Conservation (phyloP, 2,113 vertebrate genomes). For the Orycteropus afer region DNA sequence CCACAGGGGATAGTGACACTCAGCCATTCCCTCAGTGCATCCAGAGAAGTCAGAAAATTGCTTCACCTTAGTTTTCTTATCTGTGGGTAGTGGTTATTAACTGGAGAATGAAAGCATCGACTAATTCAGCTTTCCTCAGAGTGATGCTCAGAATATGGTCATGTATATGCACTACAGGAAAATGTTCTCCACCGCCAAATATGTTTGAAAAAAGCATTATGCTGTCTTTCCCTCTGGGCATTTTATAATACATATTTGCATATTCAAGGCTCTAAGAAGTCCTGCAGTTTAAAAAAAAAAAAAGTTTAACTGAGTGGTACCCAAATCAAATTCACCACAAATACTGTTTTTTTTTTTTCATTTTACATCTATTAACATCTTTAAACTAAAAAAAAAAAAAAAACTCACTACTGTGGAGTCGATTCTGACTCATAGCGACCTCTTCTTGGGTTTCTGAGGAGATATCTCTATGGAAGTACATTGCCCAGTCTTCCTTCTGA, state of each 20-base stretch:
- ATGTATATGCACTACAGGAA: background rate
- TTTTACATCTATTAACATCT: background rate
- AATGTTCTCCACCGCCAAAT: background rate
- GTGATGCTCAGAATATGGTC: background rate
- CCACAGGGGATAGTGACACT: background rate
- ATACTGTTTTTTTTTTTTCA: background rate
- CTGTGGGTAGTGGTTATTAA: background rate
- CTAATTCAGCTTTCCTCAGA: background rate
- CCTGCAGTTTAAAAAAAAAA: background rate
- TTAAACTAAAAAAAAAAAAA: too few species aligned
- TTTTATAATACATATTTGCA: background rate
- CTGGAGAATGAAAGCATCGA: background rate
- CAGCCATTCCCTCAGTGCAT: background rate
- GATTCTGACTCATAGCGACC: too few species aligned
- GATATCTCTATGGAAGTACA: too few species aligned
- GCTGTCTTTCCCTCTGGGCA: background rate
- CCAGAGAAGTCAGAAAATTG: background rate
- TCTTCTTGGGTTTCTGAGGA: too few species aligned
- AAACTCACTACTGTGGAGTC: too few species aligned
- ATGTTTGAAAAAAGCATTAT: background rate
- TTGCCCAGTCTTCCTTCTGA: too few species aligned
- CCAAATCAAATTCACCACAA: background rate
- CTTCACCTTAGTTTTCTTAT: background rate
- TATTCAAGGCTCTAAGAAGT: conserved; percentile 21
- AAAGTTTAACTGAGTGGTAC: background rate